phyloP scores from a whole-genome alignment of 2,113 vertebrate genomes.

The Daphoenositta chrysoptera region DNA sequence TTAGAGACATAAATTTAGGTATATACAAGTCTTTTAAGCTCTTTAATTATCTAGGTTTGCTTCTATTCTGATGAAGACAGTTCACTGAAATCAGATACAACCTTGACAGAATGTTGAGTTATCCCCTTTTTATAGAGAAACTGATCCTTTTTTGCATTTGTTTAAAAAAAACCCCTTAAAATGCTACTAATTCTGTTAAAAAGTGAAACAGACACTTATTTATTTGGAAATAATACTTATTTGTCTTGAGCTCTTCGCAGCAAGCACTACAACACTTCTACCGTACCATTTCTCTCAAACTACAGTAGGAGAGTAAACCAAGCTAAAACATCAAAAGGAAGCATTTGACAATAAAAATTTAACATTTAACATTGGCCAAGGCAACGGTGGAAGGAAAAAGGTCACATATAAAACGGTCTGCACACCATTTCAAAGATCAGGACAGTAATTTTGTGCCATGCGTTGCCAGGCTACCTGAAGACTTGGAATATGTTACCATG shows the following conservation, averaged over 20 bases:
- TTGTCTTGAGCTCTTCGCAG: neutral
- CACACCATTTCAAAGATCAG: neutral
- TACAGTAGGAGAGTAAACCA: neutral
- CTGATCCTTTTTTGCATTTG: neutral
- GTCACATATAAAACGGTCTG: neutral
- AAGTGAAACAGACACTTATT: neutral
- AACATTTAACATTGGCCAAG: neutral
- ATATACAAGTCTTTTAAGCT: neutral
- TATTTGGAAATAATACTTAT: neutral
- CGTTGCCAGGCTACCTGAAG: neutral
- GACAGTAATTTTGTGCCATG: neutral
- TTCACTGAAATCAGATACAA: neutral
- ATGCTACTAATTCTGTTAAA: neutral
- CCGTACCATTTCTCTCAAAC: neutral
- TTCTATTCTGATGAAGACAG: neutral
- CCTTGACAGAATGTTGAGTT: neutral
- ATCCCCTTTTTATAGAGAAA: neutral
- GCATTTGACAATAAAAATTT: neutral
- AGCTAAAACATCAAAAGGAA: neutral
- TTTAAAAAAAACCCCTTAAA: neutral
- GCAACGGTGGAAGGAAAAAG: neutral
- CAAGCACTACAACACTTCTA: rapidly evolving
- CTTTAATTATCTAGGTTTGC: slow-evolving; percentile 13
- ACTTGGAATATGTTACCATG: neutral
- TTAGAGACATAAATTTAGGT: neutral